Conservation (phyloP, 2,888 invertebrate genomes). For the Mechanitis messenoides region DNA sequence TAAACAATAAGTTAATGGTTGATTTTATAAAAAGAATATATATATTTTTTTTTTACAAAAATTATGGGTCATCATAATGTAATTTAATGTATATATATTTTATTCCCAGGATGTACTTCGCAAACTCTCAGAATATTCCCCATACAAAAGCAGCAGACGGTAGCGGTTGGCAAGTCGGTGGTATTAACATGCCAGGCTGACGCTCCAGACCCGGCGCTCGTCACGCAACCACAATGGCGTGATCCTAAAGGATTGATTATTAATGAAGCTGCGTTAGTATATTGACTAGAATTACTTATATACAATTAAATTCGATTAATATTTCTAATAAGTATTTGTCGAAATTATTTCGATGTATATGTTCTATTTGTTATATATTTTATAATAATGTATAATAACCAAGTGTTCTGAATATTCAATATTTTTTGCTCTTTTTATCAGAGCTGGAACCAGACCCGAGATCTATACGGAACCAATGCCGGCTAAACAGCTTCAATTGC, state of each 20-base stretch:
- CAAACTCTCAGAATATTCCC: constrained; percentile 83
- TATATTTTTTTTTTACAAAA: no score
- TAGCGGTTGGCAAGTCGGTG: constrained; percentile 84
- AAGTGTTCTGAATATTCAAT: background rate
- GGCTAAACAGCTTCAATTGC: constrained; percentile 79
- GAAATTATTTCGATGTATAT: background rate
- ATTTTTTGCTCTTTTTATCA: constrained; percentile 32
- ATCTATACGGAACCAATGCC: constrained; percentile 82
- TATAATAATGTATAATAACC: no score
- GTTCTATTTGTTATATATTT: background rate
- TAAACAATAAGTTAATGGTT: no score
- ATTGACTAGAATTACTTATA: background rate
- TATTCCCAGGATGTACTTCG: constrained; percentile 56
- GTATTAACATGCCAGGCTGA: constrained; percentile 87
- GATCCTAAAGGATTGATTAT: constrained; percentile 84
- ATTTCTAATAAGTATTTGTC: no score
- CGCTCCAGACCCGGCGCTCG: constrained; percentile 80
- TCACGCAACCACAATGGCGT: constrained; percentile 87
- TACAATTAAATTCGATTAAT: no score
- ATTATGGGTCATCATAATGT: background rate
- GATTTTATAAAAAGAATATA: no score
- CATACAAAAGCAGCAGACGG: constrained; percentile 80
- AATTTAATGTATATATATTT: constrained; percentile 12
- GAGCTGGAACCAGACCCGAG: constrained; percentile 70
- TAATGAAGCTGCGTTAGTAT: constrained; percentile 80